These are phyloP conservation scores for Caenorhabditis drosophilae DNA, from an alignment of 2,888 invertebrate species.

Conservation along the genomic window DNA sequence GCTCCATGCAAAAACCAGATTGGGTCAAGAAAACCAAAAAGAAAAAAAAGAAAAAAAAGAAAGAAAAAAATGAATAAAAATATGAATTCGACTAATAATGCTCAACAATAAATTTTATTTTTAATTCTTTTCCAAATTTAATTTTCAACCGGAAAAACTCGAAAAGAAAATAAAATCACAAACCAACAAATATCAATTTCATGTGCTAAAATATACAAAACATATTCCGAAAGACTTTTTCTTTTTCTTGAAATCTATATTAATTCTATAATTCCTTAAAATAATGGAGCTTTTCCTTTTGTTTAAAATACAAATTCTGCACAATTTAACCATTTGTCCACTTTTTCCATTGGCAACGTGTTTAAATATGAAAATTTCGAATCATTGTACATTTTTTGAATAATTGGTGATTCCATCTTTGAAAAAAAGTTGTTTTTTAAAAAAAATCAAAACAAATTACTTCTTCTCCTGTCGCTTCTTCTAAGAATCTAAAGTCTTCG, in stretches of 20 bases:
- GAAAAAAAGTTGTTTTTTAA: background rate
- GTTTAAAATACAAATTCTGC: constrained; percentile 31
- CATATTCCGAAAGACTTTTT: background rate
- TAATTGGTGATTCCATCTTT: background rate
- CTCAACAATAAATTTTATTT: too few species aligned
- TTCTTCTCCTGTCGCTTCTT: too few species aligned
- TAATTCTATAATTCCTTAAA: too few species aligned
- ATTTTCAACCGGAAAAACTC: too few species aligned
- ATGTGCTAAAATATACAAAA: background rate
- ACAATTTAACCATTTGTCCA: constrained; percentile 33
- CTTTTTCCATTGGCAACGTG: constrained; percentile 37
- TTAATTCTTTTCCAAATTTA: too few species aligned
- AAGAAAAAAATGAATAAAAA: background rate
- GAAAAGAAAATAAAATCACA: background rate
- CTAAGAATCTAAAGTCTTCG: too few species aligned
- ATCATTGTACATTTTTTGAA: constrained; percentile 38
- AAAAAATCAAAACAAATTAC: too few species aligned
- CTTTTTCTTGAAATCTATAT: too few species aligned
- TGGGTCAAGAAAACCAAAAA: background rate
- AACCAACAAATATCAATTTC: background rate
- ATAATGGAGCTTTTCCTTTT: too few species aligned
- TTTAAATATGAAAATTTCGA: constrained; percentile 34
- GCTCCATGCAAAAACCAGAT: background rate
- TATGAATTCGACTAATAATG: too few species aligned
- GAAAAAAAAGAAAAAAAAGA: background rate